These are phyloP conservation scores for Cyanocitta stelleri DNA, from an alignment of 2,113 vertebrate genomes.

Conservation along the genomic window DNA sequence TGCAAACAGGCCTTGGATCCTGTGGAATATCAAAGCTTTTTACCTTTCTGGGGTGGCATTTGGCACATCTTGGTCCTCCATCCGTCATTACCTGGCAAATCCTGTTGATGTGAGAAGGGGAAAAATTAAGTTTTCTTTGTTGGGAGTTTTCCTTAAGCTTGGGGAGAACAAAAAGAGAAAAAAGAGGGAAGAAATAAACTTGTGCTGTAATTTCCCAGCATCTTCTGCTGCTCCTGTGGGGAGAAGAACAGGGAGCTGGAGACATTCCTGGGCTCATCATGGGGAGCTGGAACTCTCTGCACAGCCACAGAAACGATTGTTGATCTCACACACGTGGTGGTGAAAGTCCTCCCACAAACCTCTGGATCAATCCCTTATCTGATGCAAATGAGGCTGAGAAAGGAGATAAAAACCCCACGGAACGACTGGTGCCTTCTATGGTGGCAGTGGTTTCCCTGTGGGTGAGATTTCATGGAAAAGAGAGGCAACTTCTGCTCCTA, in stretches of 20 bases:
- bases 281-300: not conserved
- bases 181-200: not conserved
- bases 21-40: not conserved
- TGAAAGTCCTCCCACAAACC: not conserved
- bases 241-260: not conserved
- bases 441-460: fast-evolving
- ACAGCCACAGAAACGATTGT: not conserved
- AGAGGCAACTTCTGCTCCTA: not conserved
- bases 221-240: not conserved
- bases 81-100: not conserved
- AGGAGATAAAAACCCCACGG: not conserved
- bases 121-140: not conserved
- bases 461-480: not conserved
- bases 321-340: not conserved
- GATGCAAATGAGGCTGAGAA: not conserved
- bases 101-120: not conserved
- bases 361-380: not conserved
- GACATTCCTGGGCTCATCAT: not conserved
- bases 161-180: not conserved
- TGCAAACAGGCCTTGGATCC: not conserved
- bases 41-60: not conserved
- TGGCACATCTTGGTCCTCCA: not conserved
- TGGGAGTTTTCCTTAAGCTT: not conserved
- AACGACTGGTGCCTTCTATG: not conserved
- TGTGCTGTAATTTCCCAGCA: not conserved